These are phyloP conservation scores for Laticauda laticaudata DNA, from an alignment of 2,113 vertebrate species.

Conservation along the genomic window DNA sequence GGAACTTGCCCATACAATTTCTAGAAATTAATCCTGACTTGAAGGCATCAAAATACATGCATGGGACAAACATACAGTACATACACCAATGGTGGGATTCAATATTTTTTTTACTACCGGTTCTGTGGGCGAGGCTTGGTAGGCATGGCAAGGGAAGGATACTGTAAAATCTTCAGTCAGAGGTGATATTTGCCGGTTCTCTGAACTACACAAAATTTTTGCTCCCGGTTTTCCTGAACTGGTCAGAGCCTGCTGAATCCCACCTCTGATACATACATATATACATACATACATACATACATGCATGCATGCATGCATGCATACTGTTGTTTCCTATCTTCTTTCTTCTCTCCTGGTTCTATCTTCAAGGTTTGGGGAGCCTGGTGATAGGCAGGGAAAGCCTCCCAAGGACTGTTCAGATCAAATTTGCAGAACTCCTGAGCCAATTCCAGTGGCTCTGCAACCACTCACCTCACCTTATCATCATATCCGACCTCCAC, in stretches of 20 bases:
- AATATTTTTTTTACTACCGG: too few species aligned
- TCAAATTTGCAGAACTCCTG: conserved; percentile 98
- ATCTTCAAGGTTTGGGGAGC: conserved; percentile 80
- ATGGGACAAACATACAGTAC: not conserved
- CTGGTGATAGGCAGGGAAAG: conserved; percentile 87
- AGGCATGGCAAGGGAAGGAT: too few species aligned
- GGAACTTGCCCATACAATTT: not conserved
- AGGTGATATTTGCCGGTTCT: too few species aligned
- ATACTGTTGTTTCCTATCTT: conserved; percentile 77
- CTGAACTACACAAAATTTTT: too few species aligned
- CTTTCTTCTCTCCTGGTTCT: conserved; percentile 81
- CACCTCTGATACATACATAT: not conserved
- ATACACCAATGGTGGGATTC: too few species aligned
- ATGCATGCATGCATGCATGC: too few species aligned
- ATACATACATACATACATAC: too few species aligned
- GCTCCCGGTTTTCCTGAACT: too few species aligned
- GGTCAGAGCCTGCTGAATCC: too few species aligned
- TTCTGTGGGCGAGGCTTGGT: too few species aligned
- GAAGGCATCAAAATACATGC: not conserved
- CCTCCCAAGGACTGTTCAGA: conserved; percentile 94
- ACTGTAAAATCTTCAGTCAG: too few species aligned
- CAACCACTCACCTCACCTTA: conserved; percentile 92
- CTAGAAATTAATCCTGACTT: not conserved
- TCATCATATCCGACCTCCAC: conserved; percentile 97
- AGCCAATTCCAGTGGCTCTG: conserved; percentile 90